These are phyloP conservation scores for Tyria jacobaeae DNA, from an alignment of 2,888 invertebrate genomes.

Conservation along the genomic window DNA sequence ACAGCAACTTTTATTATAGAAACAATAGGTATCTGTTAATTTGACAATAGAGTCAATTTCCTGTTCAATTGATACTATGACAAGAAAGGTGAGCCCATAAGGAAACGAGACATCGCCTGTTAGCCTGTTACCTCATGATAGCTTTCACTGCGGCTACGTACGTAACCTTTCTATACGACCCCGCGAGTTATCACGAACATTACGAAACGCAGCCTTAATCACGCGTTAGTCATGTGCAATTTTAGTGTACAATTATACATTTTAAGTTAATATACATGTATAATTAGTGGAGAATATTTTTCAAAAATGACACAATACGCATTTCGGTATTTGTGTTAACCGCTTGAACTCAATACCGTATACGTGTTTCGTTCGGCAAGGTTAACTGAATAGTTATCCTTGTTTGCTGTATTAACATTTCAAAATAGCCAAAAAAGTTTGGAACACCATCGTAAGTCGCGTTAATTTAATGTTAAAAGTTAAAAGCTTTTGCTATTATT, in stretches of 20 bases:
- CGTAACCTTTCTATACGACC: slow-evolving; percentile 76
- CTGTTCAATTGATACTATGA: slow-evolving; percentile 39
- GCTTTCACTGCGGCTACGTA: slow-evolving; percentile 67
- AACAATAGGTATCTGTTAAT: slow-evolving; percentile 39
- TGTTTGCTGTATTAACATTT: slow-evolving; percentile 23
- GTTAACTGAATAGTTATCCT: slow-evolving; percentile 34
- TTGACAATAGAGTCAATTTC: slow-evolving; percentile 43
- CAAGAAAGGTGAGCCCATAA: slow-evolving; percentile 49
- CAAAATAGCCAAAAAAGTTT: slow-evolving; percentile 33
- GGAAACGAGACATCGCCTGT: slow-evolving; percentile 51
- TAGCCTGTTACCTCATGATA: slow-evolving; percentile 52
- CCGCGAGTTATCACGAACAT: slow-evolving; percentile 68
- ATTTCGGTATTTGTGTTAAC: slow-evolving; percentile 28
- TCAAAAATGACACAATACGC: slow-evolving; percentile 18
- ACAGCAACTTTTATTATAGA: slow-evolving; percentile 25
- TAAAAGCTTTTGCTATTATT: slow-evolving; percentile 17
- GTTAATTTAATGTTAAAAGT: not conserved
- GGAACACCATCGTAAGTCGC: slow-evolving; percentile 17
- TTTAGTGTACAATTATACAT: slow-evolving; percentile 8
- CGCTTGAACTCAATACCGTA: slow-evolving; percentile 35
- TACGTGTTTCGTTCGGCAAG: slow-evolving; percentile 32
- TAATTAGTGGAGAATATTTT: slow-evolving; percentile 1
- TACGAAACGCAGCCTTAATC: slow-evolving; percentile 50
- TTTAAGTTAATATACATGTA: slow-evolving; percentile 11
- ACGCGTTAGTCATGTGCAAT: slow-evolving; percentile 35